These are phyloP conservation scores for Parnassius apollo DNA, from an alignment of 2,888 invertebrate genomes.

Conservation along the genomic window DNA sequence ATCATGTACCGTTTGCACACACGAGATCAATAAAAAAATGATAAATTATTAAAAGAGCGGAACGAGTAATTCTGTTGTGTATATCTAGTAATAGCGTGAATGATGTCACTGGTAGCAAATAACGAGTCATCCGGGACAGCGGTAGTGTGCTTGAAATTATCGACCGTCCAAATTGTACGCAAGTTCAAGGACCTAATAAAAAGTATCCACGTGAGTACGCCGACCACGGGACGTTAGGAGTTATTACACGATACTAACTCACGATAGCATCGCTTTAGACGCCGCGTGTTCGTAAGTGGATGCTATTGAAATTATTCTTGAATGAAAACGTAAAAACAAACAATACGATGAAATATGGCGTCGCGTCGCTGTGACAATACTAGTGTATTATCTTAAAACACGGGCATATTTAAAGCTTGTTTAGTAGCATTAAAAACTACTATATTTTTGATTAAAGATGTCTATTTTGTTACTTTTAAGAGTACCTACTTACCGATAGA, in stretches of 20 bases:
- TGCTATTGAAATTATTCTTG: slow-evolving; percentile 29
- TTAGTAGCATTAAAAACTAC: too few species aligned
- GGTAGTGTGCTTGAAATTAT: slow-evolving; percentile 60
- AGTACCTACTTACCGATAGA: too few species aligned
- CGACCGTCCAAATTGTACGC: slow-evolving; percentile 72
- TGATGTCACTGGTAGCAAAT: slow-evolving; percentile 59
- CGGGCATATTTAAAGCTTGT: too few species aligned
- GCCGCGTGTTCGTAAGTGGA: slow-evolving; percentile 42
- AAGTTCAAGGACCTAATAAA: slow-evolving; percentile 79
- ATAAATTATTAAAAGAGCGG: not conserved
- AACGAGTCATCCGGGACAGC: slow-evolving; percentile 44
- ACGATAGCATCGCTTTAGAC: slow-evolving; percentile 34
- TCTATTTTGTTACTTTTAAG: too few species aligned
- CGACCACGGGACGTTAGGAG: slow-evolving; percentile 55
- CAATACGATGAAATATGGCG: not conserved
- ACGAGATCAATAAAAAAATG: not conserved
- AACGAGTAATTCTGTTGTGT: not conserved
- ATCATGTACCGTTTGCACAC: not conserved
- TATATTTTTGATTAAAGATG: too few species aligned
- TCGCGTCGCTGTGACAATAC: not conserved
- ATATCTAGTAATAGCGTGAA: slow-evolving; percentile 39
- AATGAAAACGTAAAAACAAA: slow-evolving; percentile 26
- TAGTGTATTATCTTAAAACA: not conserved
- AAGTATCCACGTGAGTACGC: slow-evolving; percentile 58
- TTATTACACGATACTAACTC: slow-evolving; percentile 42